Conservation (phyloP, 1,140 invertebrate species). For the Conus ventricosus region DNA sequence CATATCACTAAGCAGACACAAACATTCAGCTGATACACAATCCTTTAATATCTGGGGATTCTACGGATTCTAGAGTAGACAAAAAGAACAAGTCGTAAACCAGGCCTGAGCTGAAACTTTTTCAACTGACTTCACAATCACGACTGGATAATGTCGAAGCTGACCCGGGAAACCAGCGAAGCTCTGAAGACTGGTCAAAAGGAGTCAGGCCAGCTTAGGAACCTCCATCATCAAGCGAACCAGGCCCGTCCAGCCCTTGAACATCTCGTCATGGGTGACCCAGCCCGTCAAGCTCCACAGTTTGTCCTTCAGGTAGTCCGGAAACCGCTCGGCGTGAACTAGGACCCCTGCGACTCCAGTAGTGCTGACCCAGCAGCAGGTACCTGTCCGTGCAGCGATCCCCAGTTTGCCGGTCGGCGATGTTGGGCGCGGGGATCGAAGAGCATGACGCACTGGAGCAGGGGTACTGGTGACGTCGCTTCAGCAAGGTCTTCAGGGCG, state of each 20-base stretch:
- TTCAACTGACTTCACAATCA: no score
- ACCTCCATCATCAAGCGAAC: conserved; percentile 31
- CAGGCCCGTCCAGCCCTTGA: conserved; percentile 27
- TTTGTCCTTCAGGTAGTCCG: conserved; percentile 24
- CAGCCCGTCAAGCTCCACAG: conserved; percentile 13
- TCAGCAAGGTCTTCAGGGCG: conserved; percentile 27
- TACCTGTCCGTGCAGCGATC: conserved; percentile 87
- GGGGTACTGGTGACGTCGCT: conserved; percentile 34
- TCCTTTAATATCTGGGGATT: no score
- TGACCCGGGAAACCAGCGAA: no score
- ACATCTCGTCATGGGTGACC: conserved; percentile 20
- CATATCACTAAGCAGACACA: no score
- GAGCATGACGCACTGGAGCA: conserved; percentile 86
- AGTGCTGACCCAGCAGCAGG: conserved; percentile 90
- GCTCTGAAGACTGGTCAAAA: no score
- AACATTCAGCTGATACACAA: no score
- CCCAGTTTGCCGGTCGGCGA: conserved; percentile 87
- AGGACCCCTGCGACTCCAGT: conserved; percentile 84
- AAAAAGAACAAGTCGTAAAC: no score
- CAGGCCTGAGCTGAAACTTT: no score
- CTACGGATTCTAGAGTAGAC: no score
- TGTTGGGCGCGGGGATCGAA: conserved; percentile 87
- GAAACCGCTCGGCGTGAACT: conserved; percentile 15
- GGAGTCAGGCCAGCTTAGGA: background rate
- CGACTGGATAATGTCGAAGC: no score